These are phyloP conservation scores for Copidosoma floridanum DNA, from an alignment of 1,140 invertebrate genomes.

Conservation along the genomic window DNA sequence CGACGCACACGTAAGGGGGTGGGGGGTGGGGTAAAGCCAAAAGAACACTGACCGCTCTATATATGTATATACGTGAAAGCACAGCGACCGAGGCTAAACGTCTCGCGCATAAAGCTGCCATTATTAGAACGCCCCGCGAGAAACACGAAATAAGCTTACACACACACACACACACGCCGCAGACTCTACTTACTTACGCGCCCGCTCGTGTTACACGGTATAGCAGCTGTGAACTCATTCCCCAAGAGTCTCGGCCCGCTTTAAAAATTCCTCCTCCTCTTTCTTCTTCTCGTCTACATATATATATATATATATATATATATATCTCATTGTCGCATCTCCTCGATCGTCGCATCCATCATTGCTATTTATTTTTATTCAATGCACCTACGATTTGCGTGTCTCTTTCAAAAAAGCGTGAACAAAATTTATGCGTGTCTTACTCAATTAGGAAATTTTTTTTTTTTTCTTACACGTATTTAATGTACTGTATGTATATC, in stretches of 20 bases:
- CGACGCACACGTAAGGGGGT: background rate
- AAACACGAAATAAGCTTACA: background rate
- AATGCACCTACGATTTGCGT: conserved; percentile 5
- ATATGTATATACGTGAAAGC: background rate
- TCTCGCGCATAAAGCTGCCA: conserved; percentile 43
- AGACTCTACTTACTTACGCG: conserved; percentile 1
- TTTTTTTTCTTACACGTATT: background rate
- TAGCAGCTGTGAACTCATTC: too few relatives aligned
- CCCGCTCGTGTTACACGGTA: conserved; percentile 32
- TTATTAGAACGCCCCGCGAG: conserved; percentile 45
- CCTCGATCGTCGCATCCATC: conserved; percentile 3
- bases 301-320: too few relatives aligned
- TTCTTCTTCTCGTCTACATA: too few relatives aligned
- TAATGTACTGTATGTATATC: conserved; percentile 11
- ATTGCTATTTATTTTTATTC: too few relatives aligned
- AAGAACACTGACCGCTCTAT: conserved; percentile 28
- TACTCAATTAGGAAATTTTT: conserved; percentile 1
- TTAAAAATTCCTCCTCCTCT: too few relatives aligned
- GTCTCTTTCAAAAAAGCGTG: conserved; percentile 1
- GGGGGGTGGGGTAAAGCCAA: background rate
- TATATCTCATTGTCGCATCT: background rate
- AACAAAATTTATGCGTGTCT: conserved; percentile 5
- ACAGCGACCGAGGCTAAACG: conserved; percentile 10
- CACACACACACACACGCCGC: background rate
- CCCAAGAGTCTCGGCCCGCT: too few relatives aligned